A percentile compares a stretch with the other conserved stretches of the same genome.
phyloP scores from a whole-genome alignment of 2,113 vertebrate species.

The Sciurus niger region DNA sequence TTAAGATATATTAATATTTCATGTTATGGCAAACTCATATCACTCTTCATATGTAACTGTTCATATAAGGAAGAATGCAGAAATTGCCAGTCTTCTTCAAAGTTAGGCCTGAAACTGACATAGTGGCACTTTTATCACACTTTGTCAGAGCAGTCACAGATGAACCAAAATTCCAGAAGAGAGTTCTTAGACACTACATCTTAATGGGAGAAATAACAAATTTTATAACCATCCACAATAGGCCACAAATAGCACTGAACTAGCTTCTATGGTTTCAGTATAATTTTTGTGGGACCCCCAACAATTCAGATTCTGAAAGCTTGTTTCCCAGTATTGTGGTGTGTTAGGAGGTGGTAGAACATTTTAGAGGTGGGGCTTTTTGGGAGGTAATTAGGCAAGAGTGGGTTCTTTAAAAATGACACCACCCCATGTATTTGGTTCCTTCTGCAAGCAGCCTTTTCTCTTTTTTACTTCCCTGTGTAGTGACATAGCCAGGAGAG shows the following conservation, averaged over 20 bases:
- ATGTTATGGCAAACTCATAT: not conserved
- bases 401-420: not conserved
- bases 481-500: not conserved
- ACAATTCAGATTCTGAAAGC: too few species aligned
- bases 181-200: not conserved
- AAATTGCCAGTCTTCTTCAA: not conserved
- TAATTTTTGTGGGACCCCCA: not conserved
- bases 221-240: not conserved
- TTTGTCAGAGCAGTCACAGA: not conserved
- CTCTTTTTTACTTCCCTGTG: not conserved
- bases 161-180: not conserved
- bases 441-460: not conserved
- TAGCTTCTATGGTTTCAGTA: not conserved
- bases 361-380: not conserved
- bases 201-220: not conserved
- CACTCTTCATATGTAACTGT: not conserved
- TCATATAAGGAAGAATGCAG: not conserved
- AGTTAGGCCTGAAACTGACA: not conserved
- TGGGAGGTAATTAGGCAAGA: not conserved
- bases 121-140: not conserved
- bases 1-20: slow-evolving; percentile 19
- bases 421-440: not conserved
- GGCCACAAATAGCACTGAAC: not conserved
- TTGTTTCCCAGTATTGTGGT: not conserved
- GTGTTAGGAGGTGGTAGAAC: not conserved